Base-by-base conservation (phyloP, 2,113 vertebrate species). In the Oncorhynchus nerka region DNA sequence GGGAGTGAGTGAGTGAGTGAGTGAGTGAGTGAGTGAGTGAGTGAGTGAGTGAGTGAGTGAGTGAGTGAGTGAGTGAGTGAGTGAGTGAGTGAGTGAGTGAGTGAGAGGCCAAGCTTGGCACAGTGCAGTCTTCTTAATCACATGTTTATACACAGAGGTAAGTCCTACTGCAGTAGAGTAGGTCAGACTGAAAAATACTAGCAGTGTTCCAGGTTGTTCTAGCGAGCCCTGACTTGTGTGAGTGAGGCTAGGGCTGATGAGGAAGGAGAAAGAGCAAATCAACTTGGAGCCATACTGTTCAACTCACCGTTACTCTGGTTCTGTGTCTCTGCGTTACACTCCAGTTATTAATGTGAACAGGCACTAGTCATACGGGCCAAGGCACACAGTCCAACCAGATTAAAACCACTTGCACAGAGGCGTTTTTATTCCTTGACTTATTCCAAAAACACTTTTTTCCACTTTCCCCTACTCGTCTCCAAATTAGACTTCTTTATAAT, bases 341-440 rank as follows among this genome's bases (percentile, higher is more conserved):
- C 39, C 3, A 76, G 76, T 86, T 88, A 87, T 89, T 89, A 81
- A 87, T 86, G 84, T 84, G 70, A 82, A 88, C 82, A 87, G 65
- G 22, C 76, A 3, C 57, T 76, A 66, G 55, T 15, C 24, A 72
- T 80, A 71, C 65, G 49, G 55, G 81, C 83, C 84, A 83, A 81
- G 24, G 77, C 69, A 81, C 75, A 75, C 79, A 79, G 39, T 82
- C 77, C 51, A 19, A 84, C 75, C 71, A 87, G 82, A 88, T 86
- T 84, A 82, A 89, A 91, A 83, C 79, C 79, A 85, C 81, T 86
- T 79, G 75, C 84, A 34, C 34, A 89, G 78, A 86, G 81, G 55
- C 73, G 72, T 81, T 87, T 88, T 89, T 87, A 89, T 89, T 88
- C 85, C 81, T 78, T 75, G 1, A 13, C 74, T 86, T 84, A 81